Evolutionary conservation across 2,113 vertebrate species (phyloP).

Genomic region (Thryonomys swinderianus): DNA sequence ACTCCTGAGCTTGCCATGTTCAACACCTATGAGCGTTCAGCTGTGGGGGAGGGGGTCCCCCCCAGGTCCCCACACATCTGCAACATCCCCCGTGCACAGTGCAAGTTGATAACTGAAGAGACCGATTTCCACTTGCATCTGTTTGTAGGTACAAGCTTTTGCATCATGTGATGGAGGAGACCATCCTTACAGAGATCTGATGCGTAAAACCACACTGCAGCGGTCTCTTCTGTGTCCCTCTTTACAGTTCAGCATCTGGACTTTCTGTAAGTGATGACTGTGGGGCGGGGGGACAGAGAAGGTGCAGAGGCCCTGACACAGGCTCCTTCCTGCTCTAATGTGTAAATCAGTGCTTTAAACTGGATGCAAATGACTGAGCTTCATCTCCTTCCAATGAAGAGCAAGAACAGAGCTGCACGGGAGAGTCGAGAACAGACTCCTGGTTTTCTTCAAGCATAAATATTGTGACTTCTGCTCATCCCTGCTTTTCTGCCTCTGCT

Average conservation of each 20-base stretch:
- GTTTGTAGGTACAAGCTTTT: background rate
- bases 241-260: background rate
- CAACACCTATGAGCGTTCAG: background rate
- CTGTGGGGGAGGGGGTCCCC: background rate
- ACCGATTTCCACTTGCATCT: background rate
- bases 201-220: background rate
- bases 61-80: rapidly evolving
- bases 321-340: background rate
- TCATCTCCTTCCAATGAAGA: background rate
- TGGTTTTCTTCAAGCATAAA: rapidly evolving
- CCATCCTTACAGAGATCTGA: background rate
- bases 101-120: background rate
- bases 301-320: rapidly evolving
- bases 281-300: rapidly evolving
- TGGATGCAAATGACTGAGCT: background rate
- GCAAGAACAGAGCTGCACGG: background rate
- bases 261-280: rapidly evolving
- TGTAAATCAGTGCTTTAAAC: background rate
- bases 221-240: rapidly evolving
- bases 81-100: too few species aligned
- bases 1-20: rapidly evolving
- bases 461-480: background rate
- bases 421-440: background rate
- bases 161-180: too few species aligned
- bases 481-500: background rate